phyloP scores from a whole-genome alignment of 2,888 invertebrate genomes.

The Ashinkailepas kermadecensis region DNA sequence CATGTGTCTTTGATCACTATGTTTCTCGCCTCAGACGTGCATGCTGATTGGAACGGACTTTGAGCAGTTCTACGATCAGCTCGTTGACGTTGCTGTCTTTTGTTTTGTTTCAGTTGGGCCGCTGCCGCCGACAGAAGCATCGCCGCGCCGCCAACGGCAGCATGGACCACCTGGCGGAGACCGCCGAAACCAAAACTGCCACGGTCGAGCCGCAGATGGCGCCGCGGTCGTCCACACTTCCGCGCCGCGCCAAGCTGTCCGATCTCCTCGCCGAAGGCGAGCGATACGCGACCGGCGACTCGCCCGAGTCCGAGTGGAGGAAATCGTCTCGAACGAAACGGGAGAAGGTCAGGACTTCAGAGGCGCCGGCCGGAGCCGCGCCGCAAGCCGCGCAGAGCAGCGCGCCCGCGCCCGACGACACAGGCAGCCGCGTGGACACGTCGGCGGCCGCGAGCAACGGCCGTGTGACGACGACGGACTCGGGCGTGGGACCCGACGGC shows the following conservation, averaged over 20 bases:
- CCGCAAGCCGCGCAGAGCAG: too few species aligned
- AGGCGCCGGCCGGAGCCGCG: too few species aligned
- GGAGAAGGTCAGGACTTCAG: not conserved
- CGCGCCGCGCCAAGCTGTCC: constrained; percentile 4
- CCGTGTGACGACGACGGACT: not conserved
- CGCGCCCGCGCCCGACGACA: too few species aligned
- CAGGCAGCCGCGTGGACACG: too few species aligned
- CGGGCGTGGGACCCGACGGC: not conserved
- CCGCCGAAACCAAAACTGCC: not conserved
- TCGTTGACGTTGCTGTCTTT: too few species aligned
- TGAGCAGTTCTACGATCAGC: too few species aligned
- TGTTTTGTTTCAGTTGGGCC: not conserved
- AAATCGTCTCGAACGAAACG: not conserved
- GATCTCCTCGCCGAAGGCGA: not conserved
- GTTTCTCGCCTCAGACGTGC: too few species aligned
- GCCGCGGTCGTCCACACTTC: constrained; percentile 32
- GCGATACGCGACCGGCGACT: not conserved
- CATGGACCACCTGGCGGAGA: not conserved
- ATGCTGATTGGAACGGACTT: too few species aligned
- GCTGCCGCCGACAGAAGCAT: not conserved
- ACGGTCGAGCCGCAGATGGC: constrained; percentile 27
- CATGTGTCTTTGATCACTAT: too few species aligned
- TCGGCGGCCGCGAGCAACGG: not conserved
- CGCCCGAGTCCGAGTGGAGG: not conserved
- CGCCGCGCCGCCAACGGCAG: not conserved